Evolutionary conservation across 2,888 invertebrate genomes (phyloP), one percentile per base, ranked within the genome.

Genomic region (Dendrolimus pini): DNA sequence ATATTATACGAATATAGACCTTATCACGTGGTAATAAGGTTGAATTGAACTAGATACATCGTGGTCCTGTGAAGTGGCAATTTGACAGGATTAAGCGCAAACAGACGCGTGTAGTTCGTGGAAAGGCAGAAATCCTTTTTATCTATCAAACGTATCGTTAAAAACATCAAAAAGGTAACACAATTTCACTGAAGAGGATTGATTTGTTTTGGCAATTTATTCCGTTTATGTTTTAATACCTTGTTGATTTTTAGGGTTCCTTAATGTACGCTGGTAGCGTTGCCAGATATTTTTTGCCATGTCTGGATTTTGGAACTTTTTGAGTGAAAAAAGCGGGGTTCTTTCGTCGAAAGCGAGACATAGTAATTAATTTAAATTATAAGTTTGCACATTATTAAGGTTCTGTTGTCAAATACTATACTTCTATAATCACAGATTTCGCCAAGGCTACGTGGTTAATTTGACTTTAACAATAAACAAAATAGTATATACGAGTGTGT

Each of bases 1-100:
- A 7, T 47, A 12, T 47, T 47, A 47, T 47, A 47, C 47, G 47
- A 47, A 47, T 47, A 47, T 47, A 9, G 47, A 47, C 47, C 6
- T 9, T 10, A 47, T 47, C 47, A 9, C 9, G 3, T 47, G 47
- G 10, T 47, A 47, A 10, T 47, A 10, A 47, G 47, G 3, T 47
- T 10, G 9, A 47, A 47, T 47, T 10, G 12, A 47, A 47, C 9
- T 47, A 47, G 9, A 12, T 47, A 47, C 30, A 47, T 8, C 9
- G 54, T 54, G 61, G 57, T 53, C 52, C 54, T 6, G 53, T 62
- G 47, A 58, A 72, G 69, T 62, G 68, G 64, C 75, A 75, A 75
- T 76, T 76, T 74, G 73, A 66, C 62, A 60, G 72, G 71, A 74
- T 76, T 75, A 74, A 52, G 10, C 55, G 10, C 57, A 41, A 41